These are phyloP conservation scores for Octonoba sinensis DNA, from an alignment of 2,888 invertebrate species.

Conservation along the genomic window DNA sequence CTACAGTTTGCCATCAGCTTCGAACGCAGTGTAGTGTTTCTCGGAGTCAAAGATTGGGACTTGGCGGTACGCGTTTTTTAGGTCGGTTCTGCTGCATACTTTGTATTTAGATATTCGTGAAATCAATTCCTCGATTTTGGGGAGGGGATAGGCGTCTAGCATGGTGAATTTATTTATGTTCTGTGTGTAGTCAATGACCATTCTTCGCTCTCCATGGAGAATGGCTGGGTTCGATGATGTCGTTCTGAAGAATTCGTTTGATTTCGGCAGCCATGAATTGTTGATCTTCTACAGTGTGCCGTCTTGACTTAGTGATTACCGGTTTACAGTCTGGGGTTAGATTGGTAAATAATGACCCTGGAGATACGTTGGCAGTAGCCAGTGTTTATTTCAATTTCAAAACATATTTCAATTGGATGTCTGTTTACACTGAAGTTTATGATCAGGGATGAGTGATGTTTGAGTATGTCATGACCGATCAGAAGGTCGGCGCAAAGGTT, in stretches of 20 bases:
- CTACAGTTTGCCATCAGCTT: conserved; percentile 51
- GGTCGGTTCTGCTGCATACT: conserved; percentile 55
- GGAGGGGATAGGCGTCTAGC: conserved; percentile 63
- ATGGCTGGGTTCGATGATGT: conserved; percentile 60
- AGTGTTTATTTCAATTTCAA: conserved; percentile 46
- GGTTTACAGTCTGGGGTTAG: conserved; percentile 20
- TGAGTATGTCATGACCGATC: conserved; percentile 20
- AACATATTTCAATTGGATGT: conserved; percentile 2
- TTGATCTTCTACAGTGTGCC: not conserved
- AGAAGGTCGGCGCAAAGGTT: not conserved
- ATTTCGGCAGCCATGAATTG: conserved; percentile 3
- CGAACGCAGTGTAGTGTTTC: conserved; percentile 60
- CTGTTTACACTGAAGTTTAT: conserved; percentile 12
- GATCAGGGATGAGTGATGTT: conserved; percentile 17
- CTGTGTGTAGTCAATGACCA: conserved; percentile 65
- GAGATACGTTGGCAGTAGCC: not conserved
- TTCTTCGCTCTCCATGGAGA: conserved; percentile 64
- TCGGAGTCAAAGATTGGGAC: conserved; percentile 33
- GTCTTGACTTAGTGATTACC: conserved; percentile 19
- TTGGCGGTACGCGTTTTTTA: conserved; percentile 56
- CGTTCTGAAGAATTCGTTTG: conserved; percentile 3
- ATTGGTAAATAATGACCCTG: conserved; percentile 16
- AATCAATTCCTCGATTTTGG: conserved; percentile 45
- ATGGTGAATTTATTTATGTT: conserved; percentile 65
- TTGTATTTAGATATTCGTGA: conserved; percentile 36